A percentile compares a stretch with the other conserved stretches of the same genome.
phyloP scores from a whole-genome alignment of 2,113 vertebrate genomes.

The Noctilio leporinus region DNA sequence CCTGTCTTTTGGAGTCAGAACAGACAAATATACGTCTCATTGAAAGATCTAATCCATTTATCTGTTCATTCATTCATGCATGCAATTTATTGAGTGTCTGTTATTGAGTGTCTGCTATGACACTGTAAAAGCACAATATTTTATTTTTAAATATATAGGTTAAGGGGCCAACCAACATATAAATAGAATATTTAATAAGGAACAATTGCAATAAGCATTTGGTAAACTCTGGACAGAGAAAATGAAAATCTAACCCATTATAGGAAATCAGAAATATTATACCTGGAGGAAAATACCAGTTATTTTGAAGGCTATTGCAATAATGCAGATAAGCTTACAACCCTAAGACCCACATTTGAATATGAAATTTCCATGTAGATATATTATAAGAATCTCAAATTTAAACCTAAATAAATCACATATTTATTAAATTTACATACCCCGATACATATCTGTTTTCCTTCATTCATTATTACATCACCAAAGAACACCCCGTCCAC shows the following conservation, averaged over 20 bases:
- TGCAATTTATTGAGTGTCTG: conserved; percentile 2
- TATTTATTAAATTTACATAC: background rate
- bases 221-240: background rate
- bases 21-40: conserved; percentile 5
- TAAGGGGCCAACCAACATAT: background rate
- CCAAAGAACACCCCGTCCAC: background rate
- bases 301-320: background rate
- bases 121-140: background rate
- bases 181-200: background rate
- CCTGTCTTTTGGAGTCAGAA: conserved; percentile 1
- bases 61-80: background rate
- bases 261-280: background rate
- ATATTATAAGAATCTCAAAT: background rate
- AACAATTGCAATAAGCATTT: background rate
- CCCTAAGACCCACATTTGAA: background rate
- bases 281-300: background rate
- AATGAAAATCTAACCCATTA: background rate
- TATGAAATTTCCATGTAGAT: background rate
- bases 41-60: conserved; percentile 1
- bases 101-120: background rate
- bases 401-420: background rate
- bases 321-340: background rate
- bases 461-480: background rate
- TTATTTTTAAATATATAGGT: background rate
- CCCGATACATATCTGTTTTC: background rate